Evolutionary conservation across 2,113 vertebrate genomes (phyloP), one percentile per base, ranked within the genome.

Genomic region (Macroglossus sobrinus): DNA sequence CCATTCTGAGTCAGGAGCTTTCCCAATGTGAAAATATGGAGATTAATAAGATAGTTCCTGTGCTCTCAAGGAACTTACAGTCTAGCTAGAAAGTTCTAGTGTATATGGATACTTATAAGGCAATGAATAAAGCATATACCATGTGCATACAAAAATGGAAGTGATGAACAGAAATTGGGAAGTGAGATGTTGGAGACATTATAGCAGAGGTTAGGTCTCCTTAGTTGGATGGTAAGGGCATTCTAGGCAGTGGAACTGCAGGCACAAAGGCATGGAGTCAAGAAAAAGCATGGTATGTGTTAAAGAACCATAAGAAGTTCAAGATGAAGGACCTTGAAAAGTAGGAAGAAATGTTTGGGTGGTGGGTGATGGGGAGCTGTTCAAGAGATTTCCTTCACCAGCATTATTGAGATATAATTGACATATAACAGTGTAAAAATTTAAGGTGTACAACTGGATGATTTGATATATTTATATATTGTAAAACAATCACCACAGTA

Each of bases 271-370:
- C 16, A 4, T n/a, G 33, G 22, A 86, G 74, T n/a, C 79, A 86
- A 84, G 82, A 82, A 71, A 75, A 35, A 47, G 30, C 30, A 12
- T 38, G 40, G 22, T 50, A 19, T 84, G 10, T 71, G 16, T 85
- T 92, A 66, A 26, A 78, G 84, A 88, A 59, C 12, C n/a, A 72
- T 19, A 45, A 16, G 19, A 92, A 72, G 21, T 79, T 96, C 63
- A 78, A 92, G 64, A 84, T 84, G 76, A 88, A 92, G 69, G 57
- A 50, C 47, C 64, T 84, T 84, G 45, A 95, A 84, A 47, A 75
- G 33, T 85, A 84, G 43, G 22, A 19, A 45, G 55, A 79, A 2
- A 7, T 78, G 47, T 95, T 84, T 91, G 61, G 12, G 26, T 55
- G 53, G 68, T 59, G 40, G 84, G 80, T 64, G 61, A 86, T 86